Base-by-base conservation (phyloP, 2,888 invertebrate genomes). In the Unio pictorum region DNA sequence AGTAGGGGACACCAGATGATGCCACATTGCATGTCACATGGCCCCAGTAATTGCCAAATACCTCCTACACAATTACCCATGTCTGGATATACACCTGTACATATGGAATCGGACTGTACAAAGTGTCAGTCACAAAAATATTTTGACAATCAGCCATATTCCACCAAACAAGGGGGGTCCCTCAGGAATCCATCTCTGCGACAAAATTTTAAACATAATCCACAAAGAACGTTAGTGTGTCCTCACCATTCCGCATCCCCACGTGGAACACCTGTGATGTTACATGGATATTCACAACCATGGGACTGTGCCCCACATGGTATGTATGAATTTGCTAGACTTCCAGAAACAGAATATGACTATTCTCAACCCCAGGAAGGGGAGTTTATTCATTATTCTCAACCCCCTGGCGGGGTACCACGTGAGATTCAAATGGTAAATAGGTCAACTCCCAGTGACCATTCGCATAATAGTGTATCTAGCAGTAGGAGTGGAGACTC, bases 21-120 rank as follows among this genome's bases (percentile, higher is more conserved):
- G 45, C 45, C 45, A 45, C 45, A 45, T 45, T 45, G 45, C 11
- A 45, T 45, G 45, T 45, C 45, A 45, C 45, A 45, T 45, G 86
- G 84, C 0, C 79, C 83, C 11, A 85, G 86, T 71, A 85, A 86
- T 4, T 86, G 86, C 72, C 86, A 84, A 0, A 79, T 82, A 23
- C 80, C 84, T 1, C 85, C 85, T 66, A 80, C 82, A 64, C 77
- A 76, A 23, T 67, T 78, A 8, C 79, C 74, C 20, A 57, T 71
- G 28, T 76, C 73, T 8, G 77, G 72, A n/a, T 75, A 72, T 66
- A 77, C 76, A 20, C 71, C 81, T n/a, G 64, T 63, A 45, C 85
- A 84, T 67, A 81, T 82, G 0, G 84, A 85, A 66, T 78, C 78
- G 55, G 82, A 83, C 60, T 86, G 81, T 73, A 76, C 74, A 20